Evolutionary conservation across 2,113 vertebrate genomes (phyloP).

Genomic region (Gadus chalcogrammus): DNA sequence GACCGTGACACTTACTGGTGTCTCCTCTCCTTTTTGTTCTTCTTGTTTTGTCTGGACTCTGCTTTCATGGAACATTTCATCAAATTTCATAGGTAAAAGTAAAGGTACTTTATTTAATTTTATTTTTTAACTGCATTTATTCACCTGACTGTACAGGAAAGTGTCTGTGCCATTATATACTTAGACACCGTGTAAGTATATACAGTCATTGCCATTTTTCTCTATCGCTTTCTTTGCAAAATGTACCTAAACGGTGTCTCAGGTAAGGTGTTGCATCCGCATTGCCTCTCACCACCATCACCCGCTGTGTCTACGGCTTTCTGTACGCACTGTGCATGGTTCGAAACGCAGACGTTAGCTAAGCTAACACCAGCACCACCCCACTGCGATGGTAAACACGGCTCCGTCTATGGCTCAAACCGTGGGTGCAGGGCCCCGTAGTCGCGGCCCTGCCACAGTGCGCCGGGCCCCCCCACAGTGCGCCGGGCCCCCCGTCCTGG

Average conservation of each 20-base stretch:
- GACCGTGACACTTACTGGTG: constrained; percentile 82
- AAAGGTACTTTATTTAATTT: constrained; percentile 88
- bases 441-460: constrained; percentile 52
- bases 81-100: constrained; percentile 97
- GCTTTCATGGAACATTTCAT: constrained; percentile 99
- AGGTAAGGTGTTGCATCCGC: constrained; percentile 77
- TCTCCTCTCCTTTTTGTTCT: constrained; percentile 83
- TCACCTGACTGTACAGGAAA: constrained; percentile 30
- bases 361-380: constrained; percentile 29
- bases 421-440: constrained; percentile 28
- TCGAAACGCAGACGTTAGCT: constrained; percentile 44
- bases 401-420: constrained; percentile 43
- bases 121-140: constrained; percentile 50
- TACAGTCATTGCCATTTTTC: constrained; percentile 46
- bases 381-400: constrained; percentile 43
- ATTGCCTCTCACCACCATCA: constrained; percentile 46
- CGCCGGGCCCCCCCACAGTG: constrained; percentile 59
- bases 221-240: constrained; percentile 35
- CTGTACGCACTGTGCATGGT: constrained; percentile 64
- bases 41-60: constrained; percentile 81
- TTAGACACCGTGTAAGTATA: constrained; percentile 35
- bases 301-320: constrained; percentile 34
- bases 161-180: constrained; percentile 67
- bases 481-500: constrained; percentile 64
- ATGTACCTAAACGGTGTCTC: constrained; percentile 59